Percentiles rank a stretch among this genome's conserved stretches.
These are phyloP conservation scores for Ceriagrion tenellum DNA, from an alignment of 2,888 invertebrate species.

Conservation along the genomic window DNA sequence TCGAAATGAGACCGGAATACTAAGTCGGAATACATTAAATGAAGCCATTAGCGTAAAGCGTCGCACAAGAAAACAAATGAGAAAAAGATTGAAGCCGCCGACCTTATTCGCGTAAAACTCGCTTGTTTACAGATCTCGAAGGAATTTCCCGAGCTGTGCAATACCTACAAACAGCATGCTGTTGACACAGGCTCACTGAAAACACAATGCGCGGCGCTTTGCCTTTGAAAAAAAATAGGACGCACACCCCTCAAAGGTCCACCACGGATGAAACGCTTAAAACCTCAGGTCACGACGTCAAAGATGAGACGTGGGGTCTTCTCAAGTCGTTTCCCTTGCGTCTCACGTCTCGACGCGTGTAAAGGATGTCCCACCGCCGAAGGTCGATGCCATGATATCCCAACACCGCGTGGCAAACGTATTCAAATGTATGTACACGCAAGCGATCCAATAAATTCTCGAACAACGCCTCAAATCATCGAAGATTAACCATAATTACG, in stretches of 20 bases:
- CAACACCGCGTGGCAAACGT: not conserved
- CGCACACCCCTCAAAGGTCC: not conserved
- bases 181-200: not conserved
- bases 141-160: not conserved
- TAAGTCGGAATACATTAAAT: not conserved
- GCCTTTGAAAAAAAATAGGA: not conserved
- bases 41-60: not conserved
- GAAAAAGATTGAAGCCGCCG: not conserved
- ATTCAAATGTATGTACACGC: not conserved
- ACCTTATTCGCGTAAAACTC: not conserved
- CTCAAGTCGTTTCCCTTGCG: not conserved
- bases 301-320: not conserved
- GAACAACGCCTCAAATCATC: not conserved
- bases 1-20: too few relatives aligned
- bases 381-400: not conserved
- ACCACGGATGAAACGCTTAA: constrained; percentile 4
- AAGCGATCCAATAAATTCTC: not conserved
- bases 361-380: not conserved
- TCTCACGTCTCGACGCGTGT: not conserved
- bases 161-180: not conserved
- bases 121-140: not conserved
- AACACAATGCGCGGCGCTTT: constrained; percentile 6
- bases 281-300: constrained; percentile 62
- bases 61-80: not conserved
- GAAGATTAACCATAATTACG: not conserved